These are phyloP conservation scores for Holocentrus rufus DNA, from an alignment of 2,797 vertebrate genomes.

Conservation along the genomic window DNA sequence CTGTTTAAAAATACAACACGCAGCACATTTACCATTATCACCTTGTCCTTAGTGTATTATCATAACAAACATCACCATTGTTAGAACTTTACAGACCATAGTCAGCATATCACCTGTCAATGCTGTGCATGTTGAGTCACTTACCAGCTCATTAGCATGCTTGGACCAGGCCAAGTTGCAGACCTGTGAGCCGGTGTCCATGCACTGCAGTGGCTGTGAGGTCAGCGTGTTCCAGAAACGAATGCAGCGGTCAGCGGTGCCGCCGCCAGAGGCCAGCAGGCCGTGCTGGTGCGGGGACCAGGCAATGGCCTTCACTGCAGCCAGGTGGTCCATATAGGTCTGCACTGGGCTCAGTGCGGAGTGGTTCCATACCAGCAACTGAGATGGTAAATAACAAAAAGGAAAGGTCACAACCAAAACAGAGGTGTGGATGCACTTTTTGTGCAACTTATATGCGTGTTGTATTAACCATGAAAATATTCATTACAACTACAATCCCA, in stretches of 20 bases:
- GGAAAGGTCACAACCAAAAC: background rate
- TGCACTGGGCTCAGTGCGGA: constrained; percentile 88
- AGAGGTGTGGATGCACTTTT: no score
- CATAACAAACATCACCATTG: background rate
- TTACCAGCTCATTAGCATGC: constrained; percentile 92
- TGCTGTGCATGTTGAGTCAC: constrained; percentile 49
- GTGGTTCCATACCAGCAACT: constrained; percentile 96
- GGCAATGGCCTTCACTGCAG: constrained; percentile 93
- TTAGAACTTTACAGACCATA: background rate
- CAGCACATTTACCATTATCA: no score
- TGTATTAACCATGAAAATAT: background rate
- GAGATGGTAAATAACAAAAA: constrained; percentile 9
- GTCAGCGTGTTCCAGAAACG: constrained; percentile 97
- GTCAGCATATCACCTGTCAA: background rate
- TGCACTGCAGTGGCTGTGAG: constrained; percentile 92
- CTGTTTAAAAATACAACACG: no score
- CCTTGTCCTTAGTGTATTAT: constrained; percentile 1
- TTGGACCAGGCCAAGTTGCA: constrained; percentile 95
- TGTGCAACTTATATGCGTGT: background rate
- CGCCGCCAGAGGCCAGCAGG: constrained; percentile 90
- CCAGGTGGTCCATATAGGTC: constrained; percentile 93
- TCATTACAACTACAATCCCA: no score
- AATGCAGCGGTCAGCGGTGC: constrained; percentile 93
- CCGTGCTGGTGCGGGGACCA: constrained; percentile 96
- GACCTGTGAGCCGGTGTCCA: constrained; percentile 90